Conservation (phyloP, 2,113 vertebrate species). For the Anoplopoma fimbria region DNA sequence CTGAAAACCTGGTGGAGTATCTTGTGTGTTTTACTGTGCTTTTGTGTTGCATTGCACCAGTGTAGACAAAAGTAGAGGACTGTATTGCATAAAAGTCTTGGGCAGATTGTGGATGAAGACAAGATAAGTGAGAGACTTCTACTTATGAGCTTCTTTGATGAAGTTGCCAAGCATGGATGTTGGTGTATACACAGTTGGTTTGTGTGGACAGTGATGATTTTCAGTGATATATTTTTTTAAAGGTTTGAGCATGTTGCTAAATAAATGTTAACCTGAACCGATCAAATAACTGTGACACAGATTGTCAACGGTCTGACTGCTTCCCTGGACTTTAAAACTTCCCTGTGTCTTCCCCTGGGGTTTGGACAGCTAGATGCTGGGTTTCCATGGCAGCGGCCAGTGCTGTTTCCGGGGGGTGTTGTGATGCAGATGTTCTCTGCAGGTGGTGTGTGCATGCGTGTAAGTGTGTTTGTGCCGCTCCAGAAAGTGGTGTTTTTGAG, state of each 20-base stretch:
- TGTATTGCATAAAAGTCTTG: neutral
- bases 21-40: neutral
- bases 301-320: conserved; percentile 20
- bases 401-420: conserved; percentile 63
- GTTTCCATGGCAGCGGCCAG: conserved; percentile 77
- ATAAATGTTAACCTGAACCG: conserved; percentile 17
- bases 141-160: neutral
- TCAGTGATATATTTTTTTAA: neutral
- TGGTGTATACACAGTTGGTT: neutral
- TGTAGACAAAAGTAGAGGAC: neutral
- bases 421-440: conserved; percentile 83
- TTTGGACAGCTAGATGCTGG: conserved; percentile 62
- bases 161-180: neutral
- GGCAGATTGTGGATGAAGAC: neutral
- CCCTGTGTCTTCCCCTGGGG: conserved; percentile 10
- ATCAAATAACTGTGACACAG: conserved; percentile 12
- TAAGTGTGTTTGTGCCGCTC: conserved; percentile 44
- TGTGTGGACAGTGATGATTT: neutral
- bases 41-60: neutral
- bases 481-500: conserved; percentile 58
- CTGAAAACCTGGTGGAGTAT: neutral
- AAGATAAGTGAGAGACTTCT: neutral
- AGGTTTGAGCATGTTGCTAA: conserved; percentile 10
- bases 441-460: conserved; percentile 55
- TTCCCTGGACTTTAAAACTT: conserved; percentile 40